Evolutionary conservation across 2,113 vertebrate species (phyloP).

Genomic region (Triplophysa tibetana): DNA sequence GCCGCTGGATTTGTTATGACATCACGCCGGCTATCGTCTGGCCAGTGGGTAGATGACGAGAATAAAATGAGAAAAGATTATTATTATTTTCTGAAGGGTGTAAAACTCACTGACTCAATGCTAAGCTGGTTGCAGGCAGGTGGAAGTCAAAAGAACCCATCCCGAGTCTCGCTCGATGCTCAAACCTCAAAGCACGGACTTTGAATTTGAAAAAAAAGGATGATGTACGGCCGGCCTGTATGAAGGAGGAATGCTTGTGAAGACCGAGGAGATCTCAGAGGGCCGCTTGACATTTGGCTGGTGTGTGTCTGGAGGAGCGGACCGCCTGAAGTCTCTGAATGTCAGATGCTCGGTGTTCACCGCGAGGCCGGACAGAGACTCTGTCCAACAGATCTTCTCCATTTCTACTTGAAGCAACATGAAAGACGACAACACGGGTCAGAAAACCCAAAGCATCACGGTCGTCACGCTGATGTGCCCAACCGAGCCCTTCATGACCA

Average conservation of each 20-base stretch:
- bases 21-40: slow-evolving; percentile 73
- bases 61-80: slow-evolving; percentile 77
- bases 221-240: background rate
- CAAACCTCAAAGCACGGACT: too few species aligned
- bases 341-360: slow-evolving; percentile 17
- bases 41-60: slow-evolving; percentile 71
- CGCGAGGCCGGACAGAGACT: background rate
- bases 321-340: slow-evolving; percentile 38
- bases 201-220: background rate
- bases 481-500: background rate
- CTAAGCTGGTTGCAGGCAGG: background rate
- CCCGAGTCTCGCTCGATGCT: too few species aligned
- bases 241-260: background rate
- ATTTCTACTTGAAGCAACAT: background rate
- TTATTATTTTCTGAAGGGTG: background rate
- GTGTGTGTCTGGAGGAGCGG: slow-evolving; percentile 19
- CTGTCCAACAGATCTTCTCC: slow-evolving; percentile 15
- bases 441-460: background rate
- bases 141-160: too few species aligned
- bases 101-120: background rate
- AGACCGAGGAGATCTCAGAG: slow-evolving; percentile 38
- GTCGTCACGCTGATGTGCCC: background rate
- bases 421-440: background rate
- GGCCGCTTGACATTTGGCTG: slow-evolving; percentile 52
- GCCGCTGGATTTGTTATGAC: slow-evolving; percentile 48